Evolutionary conservation across 2,888 invertebrate genomes (phyloP), one percentile per base, ranked within the genome.

Genomic region (Linnaemya vulpina): DNA sequence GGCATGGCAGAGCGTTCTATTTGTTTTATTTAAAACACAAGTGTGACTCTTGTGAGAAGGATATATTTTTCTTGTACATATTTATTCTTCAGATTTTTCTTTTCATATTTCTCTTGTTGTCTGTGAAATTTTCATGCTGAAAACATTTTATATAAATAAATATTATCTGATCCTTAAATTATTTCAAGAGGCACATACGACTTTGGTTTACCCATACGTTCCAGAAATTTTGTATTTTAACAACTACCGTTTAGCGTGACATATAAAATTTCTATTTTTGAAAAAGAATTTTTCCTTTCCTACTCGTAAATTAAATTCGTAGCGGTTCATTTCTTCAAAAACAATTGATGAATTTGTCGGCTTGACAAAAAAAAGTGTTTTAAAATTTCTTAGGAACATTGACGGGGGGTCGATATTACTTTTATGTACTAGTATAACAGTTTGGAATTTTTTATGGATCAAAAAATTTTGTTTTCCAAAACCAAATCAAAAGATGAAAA

Each of bases 101-200:
- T 30, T 20, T 10, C 10, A 2, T 43, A 20, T 35, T 22, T 65
- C 30, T 7, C 17, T 38, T 58, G 17, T 65, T 73, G 65, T 49
- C 71, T 55, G 46, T 38, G 3, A 70, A 78, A 30, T 67, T 49
- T 60, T 35, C 4, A 25, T 49, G 49, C 25, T 49, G 8, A 3
- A 51, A 40, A 58, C 0, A 38, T 8, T n/a, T n/a, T 30, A 30
- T 30, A 30, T 30, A 49, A 77, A 10, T 30, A 68, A 67, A 40
- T 25, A n/a, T 17, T 51, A 55, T n/a, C 10, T 81, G 80, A 84
- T 84, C 84, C 84, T 84, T 76, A 74, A 62, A 81, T 58, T 46
- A 67, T 53, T 84, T 84, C 46, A 73, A 68, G 60, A 62, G 76
- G 80, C 80, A 80, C 84, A 84, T 71, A 71, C 76, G 70, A 67